Percentiles rank a stretch among this genome's conserved stretches.
phyloP scores from a whole-genome alignment of 64 coral and sea anemone species.

The Stichodactyla mertensii region DNA sequence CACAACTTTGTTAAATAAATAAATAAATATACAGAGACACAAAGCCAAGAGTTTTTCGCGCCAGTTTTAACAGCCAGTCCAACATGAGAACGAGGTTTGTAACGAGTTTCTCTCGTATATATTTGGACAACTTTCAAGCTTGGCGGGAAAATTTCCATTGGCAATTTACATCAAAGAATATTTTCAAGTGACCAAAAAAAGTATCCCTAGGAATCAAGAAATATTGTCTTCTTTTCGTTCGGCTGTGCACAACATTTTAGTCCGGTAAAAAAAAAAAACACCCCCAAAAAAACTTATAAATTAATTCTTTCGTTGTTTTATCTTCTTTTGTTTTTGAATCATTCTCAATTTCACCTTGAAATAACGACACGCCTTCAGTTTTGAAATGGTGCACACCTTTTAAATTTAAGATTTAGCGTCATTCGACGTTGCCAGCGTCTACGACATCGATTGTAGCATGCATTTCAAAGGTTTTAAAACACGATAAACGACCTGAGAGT shows the following conservation, averaged over 20 bases:
- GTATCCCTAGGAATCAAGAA: not conserved
- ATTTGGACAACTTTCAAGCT: not conserved
- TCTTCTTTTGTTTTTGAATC: not conserved
- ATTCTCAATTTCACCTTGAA: not conserved
- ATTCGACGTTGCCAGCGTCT: not conserved
- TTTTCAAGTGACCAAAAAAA: not conserved
- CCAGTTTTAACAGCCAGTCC: not conserved
- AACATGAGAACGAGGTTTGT: not conserved
- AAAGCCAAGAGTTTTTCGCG: not conserved
- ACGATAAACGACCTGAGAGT: not conserved
- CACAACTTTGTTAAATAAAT: constrained; percentile 14
- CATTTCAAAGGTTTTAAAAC: not conserved
- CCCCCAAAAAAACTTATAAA: not conserved
- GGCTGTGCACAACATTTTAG: not conserved
- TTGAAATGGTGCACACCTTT: not conserved
- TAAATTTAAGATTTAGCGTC: not conserved
- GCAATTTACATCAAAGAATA: not conserved
- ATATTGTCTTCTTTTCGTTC: not conserved
- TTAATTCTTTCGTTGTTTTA: not conserved
- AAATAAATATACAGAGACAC: not conserved
- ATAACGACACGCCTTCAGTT: not conserved
- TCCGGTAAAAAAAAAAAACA: not conserved
- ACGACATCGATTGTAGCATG: not conserved
- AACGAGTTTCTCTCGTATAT: not conserved
- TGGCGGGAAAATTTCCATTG: not conserved